Conservation (phyloP, 2,888 invertebrate species). For the Oeneis ivallda region DNA sequence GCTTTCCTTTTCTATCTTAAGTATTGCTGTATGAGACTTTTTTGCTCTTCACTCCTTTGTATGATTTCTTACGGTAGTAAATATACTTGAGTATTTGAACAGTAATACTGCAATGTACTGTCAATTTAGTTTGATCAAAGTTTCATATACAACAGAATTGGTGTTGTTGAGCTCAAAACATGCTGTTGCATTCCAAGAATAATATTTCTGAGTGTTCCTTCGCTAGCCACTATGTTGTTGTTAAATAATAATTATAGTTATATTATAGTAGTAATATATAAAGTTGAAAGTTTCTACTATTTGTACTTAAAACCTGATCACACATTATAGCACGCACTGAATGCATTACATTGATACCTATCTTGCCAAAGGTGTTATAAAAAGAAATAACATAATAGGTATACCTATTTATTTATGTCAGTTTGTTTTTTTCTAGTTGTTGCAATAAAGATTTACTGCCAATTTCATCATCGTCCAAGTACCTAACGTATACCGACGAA, state of each 20-base stretch:
- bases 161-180: slow-evolving; percentile 5
- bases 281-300: slow-evolving; percentile 10
- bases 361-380: too few relatives aligned
- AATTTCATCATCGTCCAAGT: too few relatives aligned
- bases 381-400: too few relatives aligned
- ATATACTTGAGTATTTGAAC: too few relatives aligned
- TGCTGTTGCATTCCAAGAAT: slow-evolving; percentile 3
- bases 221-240: slow-evolving; percentile 3
- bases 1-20: too few relatives aligned
- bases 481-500: too few relatives aligned
- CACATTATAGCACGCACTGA: background rate
- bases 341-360: background rate
- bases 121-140: background rate
- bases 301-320: slow-evolving; percentile 5
- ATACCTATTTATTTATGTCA: too few relatives aligned
- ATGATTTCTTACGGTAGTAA: too few relatives aligned
- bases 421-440: too few relatives aligned
- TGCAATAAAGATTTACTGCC: too few relatives aligned
- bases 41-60: too few relatives aligned
- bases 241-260: slow-evolving; percentile 1
- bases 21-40: too few relatives aligned
- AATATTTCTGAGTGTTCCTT: slow-evolving; percentile 7
- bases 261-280: slow-evolving; percentile 10
- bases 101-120: background rate
- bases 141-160: background rate